Evolutionary conservation across 2,888 invertebrate genomes (phyloP), one percentile per base, ranked within the genome.

Genomic region (Drosophila testacea): DNA sequence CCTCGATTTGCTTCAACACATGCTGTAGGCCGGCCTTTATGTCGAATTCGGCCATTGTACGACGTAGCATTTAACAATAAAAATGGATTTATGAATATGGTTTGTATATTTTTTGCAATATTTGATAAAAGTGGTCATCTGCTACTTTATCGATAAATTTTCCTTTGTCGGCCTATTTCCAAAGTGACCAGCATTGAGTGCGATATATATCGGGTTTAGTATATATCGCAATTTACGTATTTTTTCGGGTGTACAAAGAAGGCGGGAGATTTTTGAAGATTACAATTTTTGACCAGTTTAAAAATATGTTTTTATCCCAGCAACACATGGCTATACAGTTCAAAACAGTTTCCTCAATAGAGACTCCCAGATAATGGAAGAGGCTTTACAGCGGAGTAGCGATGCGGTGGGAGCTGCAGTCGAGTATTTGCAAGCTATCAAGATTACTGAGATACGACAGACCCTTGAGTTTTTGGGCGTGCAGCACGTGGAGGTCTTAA

Each of bases 1-100:
- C 92, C 83, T 95, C 94, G 44, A 96, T 94, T 90, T 94, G 93
- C 51, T 93, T 90, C 62, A 95, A 89, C 67, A 95, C 94, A 41
- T 91, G 92, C 91, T 94, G 94, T 42, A 96, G 89, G 11, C 95
- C 95, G 48, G 86, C 81, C 80, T 87, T 91, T 2, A 93, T 80
- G 78, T 93, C 92, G 30, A 91, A 71, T 41, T 92, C 91, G 44
- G 88, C 57, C 93, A 93, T 93, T 30, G 83, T 87, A 62, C 88
- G 87, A 57, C 83, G 87, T 13, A 91, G 47, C 91, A 91, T 91
- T 83, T 60, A 71, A 51, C 4, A 41, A n/a, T 48, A 44, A 9
- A 32, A 34, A n/a, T 10, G 10, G 9, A 28, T 6, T 52, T 44
- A 42, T n/a, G 0, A 3, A 34, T 27, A 11, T 34, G 11, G 13